Percentiles rank a stretch among this genome's conserved stretches.
Evolutionary conservation across 2,797 vertebrate genomes (phyloP).

Genomic region (Rallus crepitans): DNA sequence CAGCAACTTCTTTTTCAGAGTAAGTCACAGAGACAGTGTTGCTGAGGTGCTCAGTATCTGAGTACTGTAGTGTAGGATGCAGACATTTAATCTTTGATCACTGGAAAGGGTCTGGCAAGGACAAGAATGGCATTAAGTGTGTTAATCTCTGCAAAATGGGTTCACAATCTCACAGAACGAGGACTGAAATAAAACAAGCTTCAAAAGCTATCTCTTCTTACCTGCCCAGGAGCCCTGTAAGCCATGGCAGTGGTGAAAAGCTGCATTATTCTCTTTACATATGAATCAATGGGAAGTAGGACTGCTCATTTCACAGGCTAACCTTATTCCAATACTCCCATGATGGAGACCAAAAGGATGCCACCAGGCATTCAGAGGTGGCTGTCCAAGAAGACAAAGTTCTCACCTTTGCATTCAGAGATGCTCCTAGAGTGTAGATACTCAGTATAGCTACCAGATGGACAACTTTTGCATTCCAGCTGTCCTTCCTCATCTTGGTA

Average conservation of each 20-base stretch:
- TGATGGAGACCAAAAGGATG: not conserved
- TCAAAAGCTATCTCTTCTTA: not conserved
- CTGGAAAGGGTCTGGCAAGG: not conserved
- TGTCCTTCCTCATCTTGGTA: conserved; percentile 96
- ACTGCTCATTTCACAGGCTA: not conserved
- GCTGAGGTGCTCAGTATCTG: not conserved
- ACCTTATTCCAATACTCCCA: not conserved
- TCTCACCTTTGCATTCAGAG: conserved; percentile 92
- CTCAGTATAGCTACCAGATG: conserved; percentile 88
- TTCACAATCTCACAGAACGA: not conserved
- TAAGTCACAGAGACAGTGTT: not conserved
- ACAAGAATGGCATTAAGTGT: not conserved
- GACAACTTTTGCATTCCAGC: conserved; percentile 92
- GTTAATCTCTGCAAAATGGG: not conserved
- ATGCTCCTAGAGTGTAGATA: conserved; percentile 93
- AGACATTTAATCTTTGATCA: not conserved
- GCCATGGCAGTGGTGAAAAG: not conserved
- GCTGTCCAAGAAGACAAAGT: not conserved
- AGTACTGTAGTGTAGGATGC: not conserved
- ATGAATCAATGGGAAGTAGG: not conserved
- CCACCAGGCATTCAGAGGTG: not conserved
- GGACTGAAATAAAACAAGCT: not conserved
- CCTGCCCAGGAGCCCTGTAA: not conserved
- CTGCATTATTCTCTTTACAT: not conserved
- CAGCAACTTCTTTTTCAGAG: not conserved